phyloP scores from a whole-genome alignment of 2,797 vertebrate genomes.

The Hippocampus kuda region DNA sequence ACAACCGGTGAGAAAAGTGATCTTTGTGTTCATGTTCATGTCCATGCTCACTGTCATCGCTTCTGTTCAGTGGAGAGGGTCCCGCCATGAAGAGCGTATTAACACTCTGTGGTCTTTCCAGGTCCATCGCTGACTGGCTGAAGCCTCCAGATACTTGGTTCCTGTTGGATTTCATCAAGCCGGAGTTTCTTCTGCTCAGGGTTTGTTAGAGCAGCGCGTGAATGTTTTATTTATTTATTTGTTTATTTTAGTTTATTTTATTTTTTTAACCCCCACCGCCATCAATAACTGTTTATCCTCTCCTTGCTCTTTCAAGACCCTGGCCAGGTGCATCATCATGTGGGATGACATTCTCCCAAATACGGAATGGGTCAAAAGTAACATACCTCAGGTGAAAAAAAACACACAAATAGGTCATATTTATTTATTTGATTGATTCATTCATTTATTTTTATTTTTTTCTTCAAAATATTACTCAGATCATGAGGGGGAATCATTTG shows the following conservation, averaged over 20 bases:
- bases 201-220: constrained; percentile 54
- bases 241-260: too few species aligned
- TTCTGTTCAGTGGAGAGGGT: constrained; percentile 21
- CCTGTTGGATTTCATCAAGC: constrained; percentile 96
- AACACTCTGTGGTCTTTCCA: constrained; percentile 53
- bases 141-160: constrained; percentile 97
- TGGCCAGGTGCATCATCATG: constrained; percentile 93
- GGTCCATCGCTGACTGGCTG: constrained; percentile 97
- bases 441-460: background rate
- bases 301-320: constrained; percentile 64
- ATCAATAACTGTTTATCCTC: background rate
- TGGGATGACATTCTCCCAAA: constrained; percentile 97
- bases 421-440: background rate
- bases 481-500: constrained; percentile 82
- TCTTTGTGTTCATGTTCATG: background rate
- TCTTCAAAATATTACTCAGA: constrained; percentile 54
- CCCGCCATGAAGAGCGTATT: constrained; percentile 31
- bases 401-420: background rate
- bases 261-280: too few species aligned
- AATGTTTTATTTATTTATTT: too few species aligned
- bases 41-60: background rate
- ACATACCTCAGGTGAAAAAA: constrained; percentile 87
- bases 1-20: constrained; percentile 79
- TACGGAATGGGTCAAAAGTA: constrained; percentile 92
- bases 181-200: constrained; percentile 93